phyloP scores from a whole-genome alignment of 2,888 invertebrate genomes.

The Encarsia formosa region DNA sequence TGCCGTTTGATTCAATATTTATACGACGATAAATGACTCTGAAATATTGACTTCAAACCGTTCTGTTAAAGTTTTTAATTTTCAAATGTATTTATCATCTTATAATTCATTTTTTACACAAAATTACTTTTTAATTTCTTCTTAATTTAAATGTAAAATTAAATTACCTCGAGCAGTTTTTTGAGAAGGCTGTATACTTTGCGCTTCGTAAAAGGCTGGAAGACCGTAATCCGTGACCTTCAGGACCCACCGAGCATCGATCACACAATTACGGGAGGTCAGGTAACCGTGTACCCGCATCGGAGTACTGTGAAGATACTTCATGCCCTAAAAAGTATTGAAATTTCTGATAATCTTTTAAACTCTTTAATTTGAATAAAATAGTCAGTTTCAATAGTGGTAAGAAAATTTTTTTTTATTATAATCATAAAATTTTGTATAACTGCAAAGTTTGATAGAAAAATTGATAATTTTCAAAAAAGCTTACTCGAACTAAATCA shows the following conservation, averaged over 20 bases:
- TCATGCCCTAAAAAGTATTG: conserved; percentile 74
- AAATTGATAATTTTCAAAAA: background rate
- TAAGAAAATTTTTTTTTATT: no score
- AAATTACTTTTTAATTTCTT: no score
- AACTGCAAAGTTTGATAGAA: background rate
- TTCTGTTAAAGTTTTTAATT: no score
- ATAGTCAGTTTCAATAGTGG: no score
- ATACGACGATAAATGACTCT: no score
- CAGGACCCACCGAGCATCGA: conserved; percentile 93
- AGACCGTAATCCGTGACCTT: conserved; percentile 91
- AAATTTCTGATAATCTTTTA: no score
- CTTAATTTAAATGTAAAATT: background rate
- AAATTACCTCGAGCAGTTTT: conserved; percentile 67
- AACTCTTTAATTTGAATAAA: no score
- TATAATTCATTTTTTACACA: no score
- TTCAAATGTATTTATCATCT: no score
- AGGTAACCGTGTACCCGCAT: conserved; percentile 82
- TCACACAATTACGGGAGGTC: conserved; percentile 87
- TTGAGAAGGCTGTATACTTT: conserved; percentile 61
- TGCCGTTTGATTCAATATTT: no score
- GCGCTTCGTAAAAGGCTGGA: conserved; percentile 70
- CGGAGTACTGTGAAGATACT: conserved; percentile 80
- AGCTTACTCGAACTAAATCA: conserved; percentile 76
- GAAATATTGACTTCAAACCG: no score
- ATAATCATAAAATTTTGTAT: background rate